Evolutionary conservation across 2,888 invertebrate genomes (phyloP), one percentile per base, ranked within the genome.

Genomic region (Branchipolynoe longqiensis): DNA sequence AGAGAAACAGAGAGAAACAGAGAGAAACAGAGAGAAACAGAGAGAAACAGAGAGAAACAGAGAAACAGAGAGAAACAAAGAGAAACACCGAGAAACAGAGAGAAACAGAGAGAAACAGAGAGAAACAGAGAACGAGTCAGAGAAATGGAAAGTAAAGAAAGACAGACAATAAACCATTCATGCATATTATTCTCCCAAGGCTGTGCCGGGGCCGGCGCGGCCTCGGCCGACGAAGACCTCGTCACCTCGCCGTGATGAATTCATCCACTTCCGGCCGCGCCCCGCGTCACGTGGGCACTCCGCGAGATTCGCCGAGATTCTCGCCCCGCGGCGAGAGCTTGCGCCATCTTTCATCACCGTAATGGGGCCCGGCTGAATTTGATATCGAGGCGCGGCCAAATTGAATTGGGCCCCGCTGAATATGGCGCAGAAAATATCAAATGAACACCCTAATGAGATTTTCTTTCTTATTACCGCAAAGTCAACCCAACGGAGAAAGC

Each of bases 381-480:
- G 69, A 69, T 69, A 69, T 69, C 69, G 38, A n/a, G 69, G 36
- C 38, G 38, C 69, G 69, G 38, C 69, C 69, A 69, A 69, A 69
- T 69, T 69, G 69, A 69, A 69, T 69, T 69, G 69, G 69, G 38
- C 69, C 69, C 69, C 25, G 33, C 69, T 69, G 69, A 69, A 69
- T 69, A 69, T 69, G 69, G 69, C 69, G 8, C 36, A 69, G 69
- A 69, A 69, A 69, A 69, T 69, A 69, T 69, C 69, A 69, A 36
- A 69, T 69, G 69, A 33, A 38, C 36, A 69, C 69, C n/a, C 36
- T 69, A 69, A 69, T 69, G 69, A 69, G 69, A 69, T 69, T 69
- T 69, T 69, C 69, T 69, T 69, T 69, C 69, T 69, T 69, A 69
- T 69, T 69, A 69, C 38, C 69, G 69, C 69, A 69, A 69, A 69